Conservation (phyloP, 37 sponge, comb jelly and placozoan species). For the Lycopodina hypogea region DNA sequence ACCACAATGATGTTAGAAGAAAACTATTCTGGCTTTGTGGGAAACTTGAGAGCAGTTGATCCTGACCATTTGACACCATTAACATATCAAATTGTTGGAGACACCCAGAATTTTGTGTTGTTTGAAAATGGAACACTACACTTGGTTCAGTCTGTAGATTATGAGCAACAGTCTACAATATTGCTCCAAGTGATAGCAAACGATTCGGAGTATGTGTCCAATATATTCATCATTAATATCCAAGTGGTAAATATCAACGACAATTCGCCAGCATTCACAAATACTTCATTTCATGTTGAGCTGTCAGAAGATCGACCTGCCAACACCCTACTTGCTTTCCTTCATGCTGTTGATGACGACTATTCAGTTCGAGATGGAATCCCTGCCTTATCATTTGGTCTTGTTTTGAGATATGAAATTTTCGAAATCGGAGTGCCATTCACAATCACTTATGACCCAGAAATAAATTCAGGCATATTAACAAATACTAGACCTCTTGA, state of each 20-base stretch:
- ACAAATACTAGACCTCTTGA: constrained; percentile 39
- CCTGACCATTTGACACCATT: constrained; percentile 27
- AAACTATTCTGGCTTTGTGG: constrained; percentile 6
- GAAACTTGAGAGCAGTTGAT: constrained; percentile 37
- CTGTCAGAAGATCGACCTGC: constrained; percentile 35
- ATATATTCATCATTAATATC: constrained; percentile 20
- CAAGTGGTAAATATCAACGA: constrained; percentile 51
- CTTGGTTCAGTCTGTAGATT: constrained; percentile 38
- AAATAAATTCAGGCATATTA: constrained; percentile 9
- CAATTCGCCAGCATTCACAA: constrained; percentile 29
- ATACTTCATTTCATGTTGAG: constrained; percentile 16
- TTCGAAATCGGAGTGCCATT: constrained; percentile 41
- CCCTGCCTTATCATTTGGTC: constrained; percentile 18
- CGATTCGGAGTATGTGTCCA: constrained; percentile 10
- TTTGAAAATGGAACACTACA: constrained; percentile 39
- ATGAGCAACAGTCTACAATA: constrained; percentile 13
- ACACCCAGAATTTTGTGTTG: constrained; percentile 4
- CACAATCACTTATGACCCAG: constrained; percentile 13
- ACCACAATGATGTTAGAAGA: constrained; percentile 8
- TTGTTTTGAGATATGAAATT: constrained; percentile 28
- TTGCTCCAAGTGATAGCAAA: constrained; percentile 12
- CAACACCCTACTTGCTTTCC: constrained; percentile 2
- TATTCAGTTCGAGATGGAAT: background rate
- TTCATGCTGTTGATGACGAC: constrained; percentile 35
- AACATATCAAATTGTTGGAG: constrained; percentile 15